Base-by-base conservation (phyloP, 2,797 vertebrate genomes). In the Melanotaenia trifasciata region DNA sequence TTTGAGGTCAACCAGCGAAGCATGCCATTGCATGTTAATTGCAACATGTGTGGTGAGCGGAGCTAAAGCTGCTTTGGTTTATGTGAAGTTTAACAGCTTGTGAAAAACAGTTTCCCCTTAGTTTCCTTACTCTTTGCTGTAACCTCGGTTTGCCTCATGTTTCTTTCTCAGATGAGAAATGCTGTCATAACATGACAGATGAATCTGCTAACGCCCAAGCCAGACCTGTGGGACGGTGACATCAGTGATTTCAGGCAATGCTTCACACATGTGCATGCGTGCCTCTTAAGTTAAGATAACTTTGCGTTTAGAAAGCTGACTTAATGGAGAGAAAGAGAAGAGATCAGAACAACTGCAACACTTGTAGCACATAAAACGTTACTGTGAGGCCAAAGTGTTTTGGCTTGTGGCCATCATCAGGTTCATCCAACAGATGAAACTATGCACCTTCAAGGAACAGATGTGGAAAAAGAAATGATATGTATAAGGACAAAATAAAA, bases 1-100 rank as follows among this genome's bases (percentile, higher is more conserved):
- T 90, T 90, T 92, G 91, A 92, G 89, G 81, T 80, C 63, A 10
- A 35, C 82, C 83, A 63, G 77, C 57, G 14, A 64, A 77, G 89
- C 80, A 61, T 83, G 84, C 84, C 63, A 33, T 85, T 81, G 87
- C 90, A 89, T 85, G 90, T 87, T 93, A 91, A 90, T 87, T 86
- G 80, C 84, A 88, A 91, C 87, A 89, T 68, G 87, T 88, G 90
- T 88, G 87, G 84, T 80, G 85, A 88, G 81, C 67, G 30, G 74
- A 83, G 79, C 76, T 62, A 64, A 87, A 87, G 83, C 76, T 36
- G 76, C 78, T 50, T 6, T 76, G 68, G 84, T 88, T 92, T 88
- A 85, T 79, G 82, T 71, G 78, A 83, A 64, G 36, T 89, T 92
- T 87, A 82, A 84, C 85, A 85, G 85, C 84, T 85, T 68, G 84